These are phyloP conservation scores for Colostygia pectinataria DNA, from an alignment of 2,888 invertebrate genomes.

Conservation along the genomic window DNA sequence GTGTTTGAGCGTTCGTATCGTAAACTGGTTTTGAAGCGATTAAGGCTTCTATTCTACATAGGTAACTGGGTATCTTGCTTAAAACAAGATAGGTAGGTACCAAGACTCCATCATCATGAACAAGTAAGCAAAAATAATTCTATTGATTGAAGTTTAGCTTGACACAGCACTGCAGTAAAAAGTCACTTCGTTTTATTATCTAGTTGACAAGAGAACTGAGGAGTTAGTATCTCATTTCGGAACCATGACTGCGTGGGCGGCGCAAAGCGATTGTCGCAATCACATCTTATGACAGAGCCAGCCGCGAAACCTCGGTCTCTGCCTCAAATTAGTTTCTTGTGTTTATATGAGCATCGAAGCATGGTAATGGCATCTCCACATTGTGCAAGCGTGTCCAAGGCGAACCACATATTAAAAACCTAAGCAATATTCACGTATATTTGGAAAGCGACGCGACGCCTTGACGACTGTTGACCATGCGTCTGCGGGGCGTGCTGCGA, in stretches of 20 bases:
- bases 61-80: not conserved
- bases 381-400: conserved; percentile 73
- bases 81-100: not conserved
- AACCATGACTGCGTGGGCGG: conserved; percentile 46
- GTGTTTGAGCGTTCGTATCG: conserved; percentile 20
- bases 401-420: conserved; percentile 67
- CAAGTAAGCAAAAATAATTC: no score
- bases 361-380: conserved; percentile 60
- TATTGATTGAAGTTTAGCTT: not conserved
- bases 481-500: conserved; percentile 36
- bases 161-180: no score
- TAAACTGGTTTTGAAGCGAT: conserved; percentile 24
- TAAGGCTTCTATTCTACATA: conserved; percentile 4
- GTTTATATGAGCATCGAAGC: conserved; percentile 49
- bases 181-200: no score
- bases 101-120: no score
- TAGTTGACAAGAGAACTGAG: conserved; percentile 20
- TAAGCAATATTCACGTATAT: conserved; percentile 61
- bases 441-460: conserved; percentile 63
- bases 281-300: conserved; percentile 44
- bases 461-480: conserved; percentile 51
- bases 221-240: conserved; percentile 36
- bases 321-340: conserved; percentile 59
- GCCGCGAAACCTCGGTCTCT: conserved; percentile 51
- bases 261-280: conserved; percentile 48